Percentiles rank a stretch among this genome's conserved stretches.
These are phyloP conservation scores for Dendrolimus kikuchii DNA, from an alignment of 1,140 invertebrate genomes.

Conservation along the genomic window DNA sequence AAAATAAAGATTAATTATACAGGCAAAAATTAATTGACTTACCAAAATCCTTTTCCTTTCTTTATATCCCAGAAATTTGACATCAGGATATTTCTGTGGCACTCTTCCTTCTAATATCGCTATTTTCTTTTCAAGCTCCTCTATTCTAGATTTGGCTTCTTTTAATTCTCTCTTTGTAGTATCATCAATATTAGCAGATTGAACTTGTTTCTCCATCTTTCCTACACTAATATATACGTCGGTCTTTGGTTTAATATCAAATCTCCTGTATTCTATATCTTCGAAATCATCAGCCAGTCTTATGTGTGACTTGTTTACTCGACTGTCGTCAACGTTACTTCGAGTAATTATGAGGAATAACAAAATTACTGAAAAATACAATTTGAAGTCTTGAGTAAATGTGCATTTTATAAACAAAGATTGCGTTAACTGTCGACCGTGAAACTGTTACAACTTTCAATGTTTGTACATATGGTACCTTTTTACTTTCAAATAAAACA, in stretches of 20 bases:
- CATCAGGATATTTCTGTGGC: slow-evolving; percentile 90
- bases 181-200: slow-evolving; percentile 23
- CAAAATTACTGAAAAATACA: slow-evolving; percentile 47
- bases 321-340: slow-evolving; percentile 19
- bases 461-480: too few relatives aligned
- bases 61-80: slow-evolving; percentile 92
- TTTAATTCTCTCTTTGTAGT: slow-evolving; percentile 71
- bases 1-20: too few relatives aligned
- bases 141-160: slow-evolving; percentile 76
- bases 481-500: too few relatives aligned
- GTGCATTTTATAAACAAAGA: neutral
- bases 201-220: slow-evolving; percentile 26
- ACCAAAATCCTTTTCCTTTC: slow-evolving; percentile 92
- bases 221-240: slow-evolving; percentile 24
- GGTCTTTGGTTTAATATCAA: slow-evolving; percentile 40
- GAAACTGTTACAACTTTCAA: neutral
- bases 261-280: slow-evolving; percentile 33
- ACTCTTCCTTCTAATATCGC: slow-evolving; percentile 79
- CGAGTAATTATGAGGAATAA: slow-evolving; percentile 47
- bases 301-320: slow-evolving; percentile 27
- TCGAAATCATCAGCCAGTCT: slow-evolving; percentile 34
- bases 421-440: neutral
- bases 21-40: slow-evolving; percentile 32
- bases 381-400: neutral
- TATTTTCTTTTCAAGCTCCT: slow-evolving; percentile 81